A percentile compares a stretch with the other conserved stretches of the same genome.
These are phyloP conservation scores for Hirtodrosophila trivittata DNA, from an alignment of 2,888 invertebrate species.

Conservation along the genomic window DNA sequence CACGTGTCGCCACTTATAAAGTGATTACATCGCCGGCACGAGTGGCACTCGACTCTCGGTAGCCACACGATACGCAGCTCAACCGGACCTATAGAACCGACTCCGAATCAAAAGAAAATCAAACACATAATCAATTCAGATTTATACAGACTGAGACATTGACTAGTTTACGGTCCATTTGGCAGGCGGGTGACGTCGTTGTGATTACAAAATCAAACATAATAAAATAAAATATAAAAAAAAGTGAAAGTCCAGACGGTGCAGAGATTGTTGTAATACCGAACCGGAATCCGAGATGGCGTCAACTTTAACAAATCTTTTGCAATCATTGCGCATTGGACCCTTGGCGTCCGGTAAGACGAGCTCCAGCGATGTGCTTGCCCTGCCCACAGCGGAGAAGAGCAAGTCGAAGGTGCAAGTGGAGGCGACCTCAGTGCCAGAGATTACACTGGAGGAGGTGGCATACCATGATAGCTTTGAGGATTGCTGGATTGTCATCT, in stretches of 20 bases:
- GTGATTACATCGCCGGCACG: conserved; percentile 58
- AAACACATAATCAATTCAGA: not conserved
- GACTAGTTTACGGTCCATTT: conserved; percentile 38
- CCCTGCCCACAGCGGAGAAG: conserved; percentile 44
- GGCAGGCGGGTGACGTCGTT: conserved; percentile 37
- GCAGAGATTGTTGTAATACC: conserved; percentile 14
- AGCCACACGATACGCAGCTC: conserved; percentile 34
- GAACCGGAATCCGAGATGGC: conserved; percentile 63
- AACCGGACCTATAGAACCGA: conserved; percentile 43
- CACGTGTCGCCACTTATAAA: conserved; percentile 75
- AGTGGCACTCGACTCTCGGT: conserved; percentile 57
- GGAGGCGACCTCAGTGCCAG: conserved; percentile 52
- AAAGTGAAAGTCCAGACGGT: conserved; percentile 64
- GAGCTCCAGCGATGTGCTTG: conserved; percentile 27
- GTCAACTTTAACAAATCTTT: conserved; percentile 70
- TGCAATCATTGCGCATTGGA: conserved; percentile 74
- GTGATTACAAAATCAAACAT: conserved; percentile 19
- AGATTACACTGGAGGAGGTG: conserved; percentile 90
- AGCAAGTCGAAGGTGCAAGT: conserved; percentile 31
- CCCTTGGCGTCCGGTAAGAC: conserved; percentile 44
- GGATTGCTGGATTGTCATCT: conserved; percentile 94
- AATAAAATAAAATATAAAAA: not conserved
- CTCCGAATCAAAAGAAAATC: conserved; percentile 22
- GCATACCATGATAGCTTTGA: conserved; percentile 88
- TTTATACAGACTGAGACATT: conserved; percentile 5